Conservation (phyloP, 2,797 vertebrate genomes). For the Tarsius wallacei region DNA sequence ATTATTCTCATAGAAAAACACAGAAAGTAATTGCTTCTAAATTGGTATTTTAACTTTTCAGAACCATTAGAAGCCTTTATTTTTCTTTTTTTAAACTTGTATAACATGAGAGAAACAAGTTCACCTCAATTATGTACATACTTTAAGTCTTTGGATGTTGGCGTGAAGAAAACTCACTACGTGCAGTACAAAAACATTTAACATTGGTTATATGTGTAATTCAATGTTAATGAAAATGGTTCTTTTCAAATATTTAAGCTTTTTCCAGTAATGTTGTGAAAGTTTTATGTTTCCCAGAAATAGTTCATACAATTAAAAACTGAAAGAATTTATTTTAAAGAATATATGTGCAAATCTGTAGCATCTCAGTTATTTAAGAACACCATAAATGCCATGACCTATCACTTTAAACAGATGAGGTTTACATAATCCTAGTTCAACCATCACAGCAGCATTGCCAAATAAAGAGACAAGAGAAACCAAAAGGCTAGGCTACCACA, state of each 20-base stretch:
- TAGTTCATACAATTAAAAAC: background rate
- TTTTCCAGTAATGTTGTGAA: background rate
- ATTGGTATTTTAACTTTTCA: too few relatives aligned
- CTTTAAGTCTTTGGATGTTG: background rate
- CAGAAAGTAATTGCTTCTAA: too few relatives aligned
- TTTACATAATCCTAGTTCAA: slow-evolving; percentile 6
- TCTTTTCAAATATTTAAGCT: background rate
- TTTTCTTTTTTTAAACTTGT: too few relatives aligned
- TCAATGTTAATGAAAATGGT: background rate
- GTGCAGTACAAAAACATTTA: background rate
- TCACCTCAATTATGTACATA: too few relatives aligned
- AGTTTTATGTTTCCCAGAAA: slow-evolving; percentile 1
- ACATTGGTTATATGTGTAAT: background rate
- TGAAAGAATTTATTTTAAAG: slow-evolving; percentile 1
- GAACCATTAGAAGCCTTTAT: too few relatives aligned
- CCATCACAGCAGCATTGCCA: background rate
- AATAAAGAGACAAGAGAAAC: background rate
- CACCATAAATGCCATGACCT: background rate
- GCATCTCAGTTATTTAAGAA: background rate
- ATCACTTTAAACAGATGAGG: background rate
- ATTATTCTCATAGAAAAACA: too few relatives aligned
- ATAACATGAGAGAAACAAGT: too few relatives aligned
- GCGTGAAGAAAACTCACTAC: background rate
- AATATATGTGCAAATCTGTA: background rate
- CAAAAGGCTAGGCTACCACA: background rate